Conservation (phyloP, 2,888 invertebrate species). For the Parelbella ahira region DNA sequence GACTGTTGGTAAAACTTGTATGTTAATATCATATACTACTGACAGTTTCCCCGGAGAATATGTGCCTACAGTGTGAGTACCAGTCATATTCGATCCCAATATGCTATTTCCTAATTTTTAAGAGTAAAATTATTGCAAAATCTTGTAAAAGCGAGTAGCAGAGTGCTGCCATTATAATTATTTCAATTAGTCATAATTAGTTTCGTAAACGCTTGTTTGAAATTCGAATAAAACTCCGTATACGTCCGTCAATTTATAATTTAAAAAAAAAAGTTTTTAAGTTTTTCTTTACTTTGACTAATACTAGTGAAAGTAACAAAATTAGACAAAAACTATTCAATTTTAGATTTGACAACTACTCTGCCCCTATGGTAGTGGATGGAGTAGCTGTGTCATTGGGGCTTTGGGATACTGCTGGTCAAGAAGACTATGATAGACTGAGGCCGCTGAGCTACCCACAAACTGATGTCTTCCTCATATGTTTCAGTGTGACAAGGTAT, state of each 20-base stretch:
- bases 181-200: too few species aligned
- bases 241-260: too few species aligned
- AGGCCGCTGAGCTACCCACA: slow-evolving; percentile 98
- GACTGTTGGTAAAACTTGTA: slow-evolving; percentile 96
- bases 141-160: too few species aligned
- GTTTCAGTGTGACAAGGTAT: slow-evolving; percentile 96
- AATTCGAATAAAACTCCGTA: too few species aligned
- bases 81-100: slow-evolving; percentile 29
- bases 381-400: slow-evolving; percentile 98
- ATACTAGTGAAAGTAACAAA: too few species aligned
- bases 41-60: slow-evolving; percentile 97
- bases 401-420: slow-evolving; percentile 99
- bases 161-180: too few species aligned
- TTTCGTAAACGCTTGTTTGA: too few species aligned
- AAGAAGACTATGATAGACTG: slow-evolving; percentile 98
- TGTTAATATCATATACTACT: slow-evolving; percentile 95
- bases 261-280: too few species aligned
- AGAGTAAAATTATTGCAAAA: too few species aligned
- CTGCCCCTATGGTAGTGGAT: slow-evolving; percentile 99
- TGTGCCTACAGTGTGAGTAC: slow-evolving; percentile 95
- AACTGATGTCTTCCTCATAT: slow-evolving; percentile 99
- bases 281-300: too few species aligned
- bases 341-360: slow-evolving; percentile 97
- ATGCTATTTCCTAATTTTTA: too few species aligned
- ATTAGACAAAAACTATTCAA: neutral